A percentile compares a stretch with the other conserved stretches of the same genome.
Evolutionary conservation across 2,797 vertebrate species (phyloP).

Genomic region (Rhinoraja longicauda): DNA sequence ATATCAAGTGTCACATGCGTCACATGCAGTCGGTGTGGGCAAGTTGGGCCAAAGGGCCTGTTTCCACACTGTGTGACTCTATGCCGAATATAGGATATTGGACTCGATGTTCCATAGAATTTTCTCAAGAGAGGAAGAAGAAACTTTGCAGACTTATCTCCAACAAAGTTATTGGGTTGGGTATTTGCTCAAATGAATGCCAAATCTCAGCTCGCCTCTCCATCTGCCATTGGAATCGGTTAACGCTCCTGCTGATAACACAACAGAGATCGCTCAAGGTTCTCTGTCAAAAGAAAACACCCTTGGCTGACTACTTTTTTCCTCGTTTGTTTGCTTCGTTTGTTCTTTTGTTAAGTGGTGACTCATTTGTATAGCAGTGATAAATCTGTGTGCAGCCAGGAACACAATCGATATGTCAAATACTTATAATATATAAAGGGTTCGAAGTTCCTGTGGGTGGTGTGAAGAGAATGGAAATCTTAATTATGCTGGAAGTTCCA

Average conservation of each 20-base stretch:
- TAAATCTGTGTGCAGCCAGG: background rate
- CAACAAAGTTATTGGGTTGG: background rate
- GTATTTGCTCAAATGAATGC: background rate
- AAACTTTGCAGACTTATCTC: background rate
- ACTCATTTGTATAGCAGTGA: background rate
- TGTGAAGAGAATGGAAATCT: background rate
- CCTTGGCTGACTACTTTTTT: background rate
- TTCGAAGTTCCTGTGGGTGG: background rate
- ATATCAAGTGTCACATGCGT: too few species aligned
- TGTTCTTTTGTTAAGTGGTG: constrained; percentile 3
- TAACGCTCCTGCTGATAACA: background rate
- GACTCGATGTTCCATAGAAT: background rate
- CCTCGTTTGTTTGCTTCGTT: background rate
- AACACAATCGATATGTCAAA: background rate
- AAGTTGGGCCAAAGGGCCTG: too few species aligned
- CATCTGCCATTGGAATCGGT: background rate
- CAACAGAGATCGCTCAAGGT: background rate
- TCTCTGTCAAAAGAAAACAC: background rate
- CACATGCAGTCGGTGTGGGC: too few species aligned
- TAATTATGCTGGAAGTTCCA: background rate
- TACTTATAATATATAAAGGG: background rate
- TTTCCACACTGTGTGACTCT: too few species aligned
- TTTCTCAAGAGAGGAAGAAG: background rate
- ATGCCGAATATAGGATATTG: background rate
- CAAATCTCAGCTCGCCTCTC: background rate